phyloP scores from a whole-genome alignment of 2,797 vertebrate genomes.

The Chiropotes sagulatus region DNA sequence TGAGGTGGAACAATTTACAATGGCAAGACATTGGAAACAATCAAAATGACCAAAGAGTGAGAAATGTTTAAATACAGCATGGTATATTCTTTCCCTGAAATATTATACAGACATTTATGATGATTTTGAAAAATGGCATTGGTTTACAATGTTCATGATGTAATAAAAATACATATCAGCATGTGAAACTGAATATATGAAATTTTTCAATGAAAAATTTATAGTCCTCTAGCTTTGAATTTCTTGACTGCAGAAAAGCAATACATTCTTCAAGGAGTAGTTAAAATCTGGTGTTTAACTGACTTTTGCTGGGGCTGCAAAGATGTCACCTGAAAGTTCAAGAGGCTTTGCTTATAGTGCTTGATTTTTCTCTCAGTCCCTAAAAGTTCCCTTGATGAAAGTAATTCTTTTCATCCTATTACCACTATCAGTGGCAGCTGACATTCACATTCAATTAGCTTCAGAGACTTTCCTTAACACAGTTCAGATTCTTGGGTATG shows the following conservation, averaged over 20 bases:
- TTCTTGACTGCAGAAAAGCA: slow-evolving; percentile 21
- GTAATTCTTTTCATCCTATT: slow-evolving; percentile 61
- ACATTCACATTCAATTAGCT: slow-evolving; percentile 81
- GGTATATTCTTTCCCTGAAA: slow-evolving; percentile 34
- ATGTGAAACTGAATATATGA: slow-evolving; percentile 29
- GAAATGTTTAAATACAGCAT: background rate
- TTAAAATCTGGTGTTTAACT: slow-evolving; percentile 7
- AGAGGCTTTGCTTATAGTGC: slow-evolving; percentile 57
- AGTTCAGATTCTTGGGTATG: slow-evolving; percentile 67
- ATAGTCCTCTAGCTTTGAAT: background rate
- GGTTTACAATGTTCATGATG: background rate
- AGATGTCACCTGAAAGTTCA: slow-evolving; percentile 62
- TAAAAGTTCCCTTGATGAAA: background rate
- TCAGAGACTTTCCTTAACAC: slow-evolving; percentile 70
- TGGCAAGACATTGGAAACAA: background rate
- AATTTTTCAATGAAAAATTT: background rate
- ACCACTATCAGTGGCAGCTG: slow-evolving; percentile 72
- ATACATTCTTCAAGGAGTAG: background rate
- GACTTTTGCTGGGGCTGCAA: background rate
- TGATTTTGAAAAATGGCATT: slow-evolving; percentile 42
- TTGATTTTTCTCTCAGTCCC: slow-evolving; percentile 41
- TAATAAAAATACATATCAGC: slow-evolving; percentile 3
- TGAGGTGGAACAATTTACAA: background rate
- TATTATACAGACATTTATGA: slow-evolving; percentile 42
- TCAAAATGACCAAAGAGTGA: background rate